Base-by-base conservation (phyloP, 2,113 vertebrate genomes). In the Jaculus jaculus region DNA sequence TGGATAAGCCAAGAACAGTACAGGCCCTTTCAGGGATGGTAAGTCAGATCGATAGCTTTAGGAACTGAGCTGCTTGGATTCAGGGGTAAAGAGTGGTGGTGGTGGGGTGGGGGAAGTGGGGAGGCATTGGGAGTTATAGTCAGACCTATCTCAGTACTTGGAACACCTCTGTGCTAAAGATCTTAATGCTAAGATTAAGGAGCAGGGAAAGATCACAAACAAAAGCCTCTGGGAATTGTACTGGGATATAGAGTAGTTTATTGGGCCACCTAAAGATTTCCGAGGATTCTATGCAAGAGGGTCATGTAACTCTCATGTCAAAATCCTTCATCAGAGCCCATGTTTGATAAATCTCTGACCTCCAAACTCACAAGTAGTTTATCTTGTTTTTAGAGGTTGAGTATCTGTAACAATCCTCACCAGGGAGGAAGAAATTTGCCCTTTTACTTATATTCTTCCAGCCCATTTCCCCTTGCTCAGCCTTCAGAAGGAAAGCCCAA, bases 361-460 rank as follows among this genome's bases (percentile, higher is more conserved):
- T 94, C 51, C 32, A 85, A 92, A 94, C 28, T 92, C 68, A 66
- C 91, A 92, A 89, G 54, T 82, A 34, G n/a, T 79, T 95, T 92
- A 69, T 85, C 79, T 72, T 94, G 20, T 90, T 94, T 94, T 80
- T 77, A 77, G 88, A 89, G 54, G 20, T 26, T 63, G 71, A 72
- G 21, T 74, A 20, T 71, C 83, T 85, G 7, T 95, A 79, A 86
- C 77, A 86, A 58, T 88, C 66, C 34, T 91, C 61, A 86, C 23
- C 18, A 78, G 68, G 34, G 21, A 96, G 75, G 20, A 93, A 80
- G 63, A 79, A 78, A 85, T n/a, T 84, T 94, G 28, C 66, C 78
- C 51, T 83, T 86, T 94, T 84, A 74, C 21, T 94, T 89, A 95
- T 17, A 88, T 96, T 94, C 63, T 90, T 95, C 66, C 13, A 90